Evolutionary conservation across 2,113 vertebrate species (phyloP).

Genomic region (Bostrychus sinensis): DNA sequence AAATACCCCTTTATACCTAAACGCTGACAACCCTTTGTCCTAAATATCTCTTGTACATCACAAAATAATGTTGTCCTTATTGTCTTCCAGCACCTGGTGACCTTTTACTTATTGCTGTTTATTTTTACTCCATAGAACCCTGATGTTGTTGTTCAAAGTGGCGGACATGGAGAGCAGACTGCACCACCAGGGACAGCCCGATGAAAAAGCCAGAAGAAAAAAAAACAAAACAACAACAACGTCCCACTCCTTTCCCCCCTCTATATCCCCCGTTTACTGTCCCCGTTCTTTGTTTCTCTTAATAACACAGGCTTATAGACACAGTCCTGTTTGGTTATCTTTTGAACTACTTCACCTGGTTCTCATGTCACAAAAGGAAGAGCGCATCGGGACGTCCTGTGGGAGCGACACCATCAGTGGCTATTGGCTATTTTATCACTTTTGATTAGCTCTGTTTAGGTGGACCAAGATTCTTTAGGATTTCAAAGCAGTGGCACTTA

Average conservation of each 20-base stretch:
- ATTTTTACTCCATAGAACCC: constrained; percentile 58
- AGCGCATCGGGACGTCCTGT: neutral
- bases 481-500: constrained; percentile 2
- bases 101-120: constrained; percentile 19
- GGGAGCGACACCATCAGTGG: constrained; percentile 14
- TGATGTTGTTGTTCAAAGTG: constrained; percentile 56
- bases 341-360: constrained; percentile 48
- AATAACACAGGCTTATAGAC: constrained; percentile 39
- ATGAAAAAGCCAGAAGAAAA: constrained; percentile 51
- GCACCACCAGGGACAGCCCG: constrained; percentile 35
- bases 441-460: constrained; percentile 3
- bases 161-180: constrained; percentile 37
- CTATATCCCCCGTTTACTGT: constrained; percentile 49
- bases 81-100: neutral
- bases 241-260: constrained; percentile 36
- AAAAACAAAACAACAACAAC: constrained; percentile 10
- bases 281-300: constrained; percentile 58
- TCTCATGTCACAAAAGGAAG: constrained; percentile 46
- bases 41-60: neutral
- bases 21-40: neutral
- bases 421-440: constrained; percentile 25
- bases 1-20: neutral
- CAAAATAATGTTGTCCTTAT: neutral
- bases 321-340: constrained; percentile 46
- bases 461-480: neutral